Base-by-base conservation (phyloP, 1,140 invertebrate species). In the Drosophila sproati region DNA sequence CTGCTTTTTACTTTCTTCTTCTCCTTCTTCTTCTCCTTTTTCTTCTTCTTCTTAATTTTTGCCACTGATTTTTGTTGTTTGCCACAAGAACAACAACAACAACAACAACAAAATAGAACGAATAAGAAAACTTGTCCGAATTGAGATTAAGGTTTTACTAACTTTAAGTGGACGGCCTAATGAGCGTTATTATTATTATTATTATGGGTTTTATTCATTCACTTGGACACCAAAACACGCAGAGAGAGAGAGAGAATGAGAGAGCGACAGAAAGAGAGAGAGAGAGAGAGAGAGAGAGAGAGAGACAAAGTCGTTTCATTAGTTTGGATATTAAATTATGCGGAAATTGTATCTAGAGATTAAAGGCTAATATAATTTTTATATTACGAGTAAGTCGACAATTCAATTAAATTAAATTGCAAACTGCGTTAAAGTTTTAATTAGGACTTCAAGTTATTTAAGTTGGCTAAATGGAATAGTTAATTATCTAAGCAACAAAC, bases 61-160 rank as follows among this genome's bases (percentile, higher is more conserved):
- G 43, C 62, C 43, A 73, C 32, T 55, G 51, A 55, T 71, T 39
- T 71, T 29, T 37, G 29, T 39, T 62, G 56, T 60, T 51, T 47
- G 50, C 47, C 56, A 61, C 48, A 57, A 62, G 20, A 72, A 20
- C 20, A 20, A 20, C 20, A 20, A 20, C 20, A 20, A 20, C 20
- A 20, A 20, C 20, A 20, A 20, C 20, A 20, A 20, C 20, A 20
- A 20, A 43, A 43, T 3, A 43, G 10, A 75, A 34, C 2, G 10
- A 54, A 20, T 32, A 54, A 50, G 60, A 54, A 34, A 39, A 60
- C 64, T 66, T 78, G 51, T 55, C 39, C 51, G 70, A 77, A 78
- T 82, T 56, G 66, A 82, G 57, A 82, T 85, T 85, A 85, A 85
- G 85, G 67, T 76, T 72, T 62, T 37, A 59, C 43, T 31, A 70